These are phyloP conservation scores for Clarias batrachus DNA, from an alignment of 2,113 vertebrate species.

Conservation along the genomic window DNA sequence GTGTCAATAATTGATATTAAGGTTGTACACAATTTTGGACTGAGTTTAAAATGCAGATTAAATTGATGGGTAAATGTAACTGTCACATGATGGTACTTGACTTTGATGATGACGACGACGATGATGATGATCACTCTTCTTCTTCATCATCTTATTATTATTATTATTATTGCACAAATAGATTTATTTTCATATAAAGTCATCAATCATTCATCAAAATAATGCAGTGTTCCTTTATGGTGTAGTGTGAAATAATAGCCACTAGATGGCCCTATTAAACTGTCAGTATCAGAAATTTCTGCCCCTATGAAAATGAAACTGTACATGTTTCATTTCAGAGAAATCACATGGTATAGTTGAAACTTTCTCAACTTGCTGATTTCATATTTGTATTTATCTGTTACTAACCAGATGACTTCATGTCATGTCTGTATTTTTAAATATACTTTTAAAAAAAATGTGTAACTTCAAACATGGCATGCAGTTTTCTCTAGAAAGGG, in stretches of 20 bases:
- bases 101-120: no score
- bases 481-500: not conserved
- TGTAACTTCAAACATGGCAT: not conserved
- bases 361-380: not conserved
- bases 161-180: not conserved
- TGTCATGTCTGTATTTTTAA: not conserved
- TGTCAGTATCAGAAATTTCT: not conserved
- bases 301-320: not conserved
- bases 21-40: not conserved
- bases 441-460: not conserved
- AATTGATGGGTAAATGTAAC: not conserved
- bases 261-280: constrained; percentile 1
- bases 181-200: not conserved
- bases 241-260: not conserved
- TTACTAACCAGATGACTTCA: not conserved
- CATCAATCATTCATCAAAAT: not conserved
- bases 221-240: not conserved
- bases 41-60: no score
- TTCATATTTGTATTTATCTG: not conserved
- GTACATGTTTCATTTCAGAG: not conserved
- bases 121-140: no score
- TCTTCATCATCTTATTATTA: not conserved
- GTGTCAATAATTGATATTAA: not conserved
- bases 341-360: not conserved
- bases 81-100: not conserved